phyloP scores from a whole-genome alignment of 2,888 invertebrate species.

The Pyrochroa serraticornis region DNA sequence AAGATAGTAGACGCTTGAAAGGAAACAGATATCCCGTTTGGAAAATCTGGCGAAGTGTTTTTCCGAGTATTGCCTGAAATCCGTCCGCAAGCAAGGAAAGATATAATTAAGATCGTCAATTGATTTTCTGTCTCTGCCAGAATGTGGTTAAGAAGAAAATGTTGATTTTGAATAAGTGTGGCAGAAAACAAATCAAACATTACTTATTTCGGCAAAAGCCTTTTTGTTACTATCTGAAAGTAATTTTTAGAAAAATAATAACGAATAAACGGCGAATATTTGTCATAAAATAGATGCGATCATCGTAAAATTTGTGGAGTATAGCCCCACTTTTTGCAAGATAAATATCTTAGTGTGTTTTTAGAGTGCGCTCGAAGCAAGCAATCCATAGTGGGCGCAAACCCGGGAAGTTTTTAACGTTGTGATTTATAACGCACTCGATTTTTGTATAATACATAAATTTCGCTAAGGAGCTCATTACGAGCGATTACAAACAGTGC shows the following conservation, averaged over 20 bases:
- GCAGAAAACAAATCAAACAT: slow-evolving; percentile 13
- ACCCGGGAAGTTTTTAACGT: neutral
- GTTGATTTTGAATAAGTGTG: slow-evolving; percentile 22
- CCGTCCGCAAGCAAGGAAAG: slow-evolving; percentile 27
- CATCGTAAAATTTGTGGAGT: slow-evolving; percentile 3
- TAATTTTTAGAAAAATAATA: too few species aligned
- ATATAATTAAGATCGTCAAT: slow-evolving; percentile 29
- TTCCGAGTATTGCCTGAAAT: slow-evolving; percentile 26
- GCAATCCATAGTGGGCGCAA: slow-evolving; percentile 7
- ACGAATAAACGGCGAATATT: too few species aligned
- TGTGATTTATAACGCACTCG: slow-evolving; percentile 11
- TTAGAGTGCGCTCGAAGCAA: slow-evolving; percentile 1
- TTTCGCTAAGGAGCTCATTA: slow-evolving; percentile 7
- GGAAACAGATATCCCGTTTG: slow-evolving; percentile 28
- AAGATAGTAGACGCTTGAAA: slow-evolving; percentile 18
- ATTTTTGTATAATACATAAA: slow-evolving; percentile 2
- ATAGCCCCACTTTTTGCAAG: neutral
- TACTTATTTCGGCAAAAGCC: neutral
- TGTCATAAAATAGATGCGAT: neutral
- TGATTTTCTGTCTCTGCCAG: slow-evolving; percentile 25
- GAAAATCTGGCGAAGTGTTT: slow-evolving; percentile 28
- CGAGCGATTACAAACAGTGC: neutral
- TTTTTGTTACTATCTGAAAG: neutral
- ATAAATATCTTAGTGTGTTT: slow-evolving; percentile 1
- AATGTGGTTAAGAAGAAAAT: slow-evolving; percentile 23